Percentiles rank a stretch among this genome's conserved stretches.
Evolutionary conservation across 2,888 invertebrate genomes (phyloP).

Genomic region (Sphinx pinastri): DNA sequence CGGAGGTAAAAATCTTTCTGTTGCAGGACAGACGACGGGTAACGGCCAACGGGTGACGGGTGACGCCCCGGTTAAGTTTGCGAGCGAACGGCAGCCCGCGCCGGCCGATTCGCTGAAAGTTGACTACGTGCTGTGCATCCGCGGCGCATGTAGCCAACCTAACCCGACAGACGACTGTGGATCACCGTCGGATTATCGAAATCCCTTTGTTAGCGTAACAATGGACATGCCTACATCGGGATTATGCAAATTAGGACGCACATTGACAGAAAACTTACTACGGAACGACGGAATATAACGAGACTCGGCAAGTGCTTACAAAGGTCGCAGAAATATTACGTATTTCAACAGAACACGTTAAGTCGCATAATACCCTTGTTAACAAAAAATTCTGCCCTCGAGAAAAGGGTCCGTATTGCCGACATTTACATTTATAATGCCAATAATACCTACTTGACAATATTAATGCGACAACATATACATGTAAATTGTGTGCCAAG

Average conservation of each 20-base stretch:
- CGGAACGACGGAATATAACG: constrained; percentile 39
- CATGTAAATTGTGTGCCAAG: constrained; percentile 5
- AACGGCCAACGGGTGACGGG: constrained; percentile 28
- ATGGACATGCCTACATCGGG: constrained; percentile 43
- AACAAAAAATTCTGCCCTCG: constrained; percentile 51
- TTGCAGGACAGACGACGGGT: constrained; percentile 30
- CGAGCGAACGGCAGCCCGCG: constrained; percentile 32
- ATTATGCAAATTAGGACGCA: constrained; percentile 48
- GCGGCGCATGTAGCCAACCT: constrained; percentile 33
- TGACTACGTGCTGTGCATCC: constrained; percentile 56
- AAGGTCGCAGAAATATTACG: constrained; percentile 49
- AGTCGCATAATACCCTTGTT: constrained; percentile 54
- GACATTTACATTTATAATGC: constrained; percentile 49
- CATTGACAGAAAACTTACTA: constrained; percentile 39
- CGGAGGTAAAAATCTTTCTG: constrained; percentile 35
- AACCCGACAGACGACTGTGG: constrained; percentile 33
- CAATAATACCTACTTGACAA: constrained; percentile 40
- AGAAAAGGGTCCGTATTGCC: constrained; percentile 47
- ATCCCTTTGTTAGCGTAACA: constrained; percentile 50
- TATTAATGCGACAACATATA: constrained; percentile 23
- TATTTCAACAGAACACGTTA: constrained; percentile 48
- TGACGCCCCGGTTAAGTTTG: constrained; percentile 47
- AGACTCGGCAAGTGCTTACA: constrained; percentile 49
- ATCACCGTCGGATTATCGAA: constrained; percentile 47
- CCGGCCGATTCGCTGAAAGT: constrained; percentile 47